A percentile compares a stretch with the other conserved stretches of the same genome.
Evolutionary conservation across 2,797 vertebrate genomes (phyloP).

Genomic region (Streptopelia turtur): DNA sequence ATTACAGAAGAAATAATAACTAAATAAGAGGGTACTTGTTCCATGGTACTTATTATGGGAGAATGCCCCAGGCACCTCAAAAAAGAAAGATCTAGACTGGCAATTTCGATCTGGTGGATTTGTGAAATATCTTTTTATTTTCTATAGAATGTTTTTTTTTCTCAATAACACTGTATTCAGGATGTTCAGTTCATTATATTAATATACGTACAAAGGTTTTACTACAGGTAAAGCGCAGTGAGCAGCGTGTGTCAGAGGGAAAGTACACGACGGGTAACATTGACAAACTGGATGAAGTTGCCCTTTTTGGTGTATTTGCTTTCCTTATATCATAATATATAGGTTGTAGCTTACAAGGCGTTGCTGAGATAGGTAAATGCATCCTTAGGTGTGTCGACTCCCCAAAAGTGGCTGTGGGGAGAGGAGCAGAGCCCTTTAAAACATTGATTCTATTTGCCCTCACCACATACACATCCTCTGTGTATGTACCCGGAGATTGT

Average conservation of each 20-base stretch:
- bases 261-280: neutral
- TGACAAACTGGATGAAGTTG: neutral
- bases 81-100: neutral
- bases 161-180: accelerated
- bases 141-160: neutral
- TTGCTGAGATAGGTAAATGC: neutral
- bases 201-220: accelerated
- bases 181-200: neutral
- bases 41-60: neutral
- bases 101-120: neutral
- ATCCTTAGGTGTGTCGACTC: neutral
- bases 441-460: neutral
- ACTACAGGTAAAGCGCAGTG: neutral
- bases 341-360: accelerated
- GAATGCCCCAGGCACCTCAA: neutral
- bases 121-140: neutral
- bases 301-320: neutral
- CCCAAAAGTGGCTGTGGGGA: neutral
- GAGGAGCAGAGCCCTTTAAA: neutral
- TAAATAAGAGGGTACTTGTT: neutral
- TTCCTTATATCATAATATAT: accelerated
- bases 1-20: neutral
- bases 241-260: neutral
- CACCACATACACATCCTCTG: neutral
- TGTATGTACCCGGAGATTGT: neutral